Conservation (phyloP, 2,797 vertebrate genomes). For the Lycodopsis pacificus region DNA sequence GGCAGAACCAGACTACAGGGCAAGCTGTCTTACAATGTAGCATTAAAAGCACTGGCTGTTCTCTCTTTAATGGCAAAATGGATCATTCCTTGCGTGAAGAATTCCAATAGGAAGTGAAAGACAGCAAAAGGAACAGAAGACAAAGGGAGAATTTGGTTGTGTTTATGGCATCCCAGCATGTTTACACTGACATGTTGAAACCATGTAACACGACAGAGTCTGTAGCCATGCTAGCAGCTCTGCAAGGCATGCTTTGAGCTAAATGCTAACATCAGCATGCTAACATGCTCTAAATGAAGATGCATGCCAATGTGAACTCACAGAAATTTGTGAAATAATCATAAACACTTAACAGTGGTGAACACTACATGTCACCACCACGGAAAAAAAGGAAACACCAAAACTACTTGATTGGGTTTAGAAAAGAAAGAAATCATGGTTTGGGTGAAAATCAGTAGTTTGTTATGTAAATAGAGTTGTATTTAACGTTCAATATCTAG, state of each 20-base stretch:
- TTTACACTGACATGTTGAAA: neutral
- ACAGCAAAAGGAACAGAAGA: neutral
- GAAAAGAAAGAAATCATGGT: too few species aligned
- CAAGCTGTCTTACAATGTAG: slow-evolving; percentile 36
- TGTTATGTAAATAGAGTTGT: too few species aligned
- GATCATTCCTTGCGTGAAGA: slow-evolving; percentile 11
- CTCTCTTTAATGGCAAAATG: slow-evolving; percentile 38
- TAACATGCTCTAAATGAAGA: neutral
- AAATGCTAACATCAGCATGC: neutral
- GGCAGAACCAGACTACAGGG: slow-evolving; percentile 28
- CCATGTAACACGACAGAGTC: neutral
- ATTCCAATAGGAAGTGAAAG: slow-evolving; percentile 18
- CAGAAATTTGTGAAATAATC: neutral
- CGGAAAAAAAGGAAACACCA: too few species aligned
- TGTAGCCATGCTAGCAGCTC: neutral
- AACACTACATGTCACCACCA: neutral
- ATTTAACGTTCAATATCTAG: too few species aligned
- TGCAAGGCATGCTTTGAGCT: neutral
- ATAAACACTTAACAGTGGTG: neutral
- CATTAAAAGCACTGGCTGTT: slow-evolving; percentile 42
- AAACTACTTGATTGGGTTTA: too few species aligned
- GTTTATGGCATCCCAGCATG: neutral
- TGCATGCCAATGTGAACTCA: neutral
- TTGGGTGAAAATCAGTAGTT: too few species aligned
- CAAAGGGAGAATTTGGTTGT: neutral